Evolutionary conservation across 2,797 vertebrate genomes (phyloP).

Genomic region (Carapus acus): DNA sequence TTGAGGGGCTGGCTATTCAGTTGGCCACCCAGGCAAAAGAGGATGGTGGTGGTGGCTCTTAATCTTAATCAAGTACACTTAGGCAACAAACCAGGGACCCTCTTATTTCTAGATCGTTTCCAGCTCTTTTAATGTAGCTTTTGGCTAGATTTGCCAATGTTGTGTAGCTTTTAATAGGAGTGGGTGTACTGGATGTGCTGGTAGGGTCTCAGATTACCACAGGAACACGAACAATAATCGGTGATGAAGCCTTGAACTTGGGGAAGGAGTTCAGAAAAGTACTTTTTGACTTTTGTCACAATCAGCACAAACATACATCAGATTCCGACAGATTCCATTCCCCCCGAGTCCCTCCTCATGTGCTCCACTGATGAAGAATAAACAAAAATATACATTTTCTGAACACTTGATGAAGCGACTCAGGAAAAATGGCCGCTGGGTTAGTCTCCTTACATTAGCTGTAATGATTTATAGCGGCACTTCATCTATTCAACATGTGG

Average conservation of each 20-base stretch:
- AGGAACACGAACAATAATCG: neutral
- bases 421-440: neutral
- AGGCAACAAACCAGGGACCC: too few species aligned
- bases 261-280: conserved; percentile 14
- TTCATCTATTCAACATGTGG: neutral
- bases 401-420: too few species aligned
- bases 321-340: neutral
- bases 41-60: too few species aligned
- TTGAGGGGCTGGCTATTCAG: too few species aligned
- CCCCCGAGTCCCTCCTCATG: neutral
- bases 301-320: neutral
- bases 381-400: too few species aligned
- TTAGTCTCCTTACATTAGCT: conserved; percentile 10
- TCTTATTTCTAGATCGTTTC: too few species aligned
- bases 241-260: conserved; percentile 1
- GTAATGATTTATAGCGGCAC: too few species aligned
- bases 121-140: too few species aligned
- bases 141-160: neutral
- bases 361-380: too few species aligned
- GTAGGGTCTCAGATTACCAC: neutral
- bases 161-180: neutral
- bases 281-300: neutral
- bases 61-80: too few species aligned
- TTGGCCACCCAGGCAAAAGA: too few species aligned
- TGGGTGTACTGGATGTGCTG: too few species aligned